These are phyloP conservation scores for Apolygus lucorum DNA, from an alignment of 1,140 invertebrate species.

Conservation along the genomic window DNA sequence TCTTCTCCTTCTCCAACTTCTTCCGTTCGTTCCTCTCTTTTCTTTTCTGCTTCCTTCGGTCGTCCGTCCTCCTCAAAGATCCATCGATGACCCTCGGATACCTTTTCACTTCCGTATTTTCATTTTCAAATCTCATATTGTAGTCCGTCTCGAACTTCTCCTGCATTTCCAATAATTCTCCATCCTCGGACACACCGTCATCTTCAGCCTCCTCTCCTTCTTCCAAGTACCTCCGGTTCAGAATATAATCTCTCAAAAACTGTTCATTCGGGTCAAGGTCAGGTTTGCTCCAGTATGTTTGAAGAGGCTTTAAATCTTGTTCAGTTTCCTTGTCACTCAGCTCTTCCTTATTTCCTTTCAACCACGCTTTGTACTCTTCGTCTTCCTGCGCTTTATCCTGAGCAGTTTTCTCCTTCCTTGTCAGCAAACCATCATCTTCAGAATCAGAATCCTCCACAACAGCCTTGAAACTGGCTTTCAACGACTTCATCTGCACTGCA, in stretches of 20 bases:
- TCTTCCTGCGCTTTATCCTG: slow-evolving; percentile 56
- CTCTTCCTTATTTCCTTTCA: slow-evolving; percentile 63
- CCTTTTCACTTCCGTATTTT: slow-evolving; percentile 51
- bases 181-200: slow-evolving; percentile 68
- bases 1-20: slow-evolving; percentile 68
- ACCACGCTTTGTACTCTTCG: slow-evolving; percentile 66
- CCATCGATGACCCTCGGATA: slow-evolving; percentile 83
- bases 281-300: slow-evolving; percentile 75
- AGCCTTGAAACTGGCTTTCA: slow-evolving; percentile 58
- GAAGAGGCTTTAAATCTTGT: slow-evolving; percentile 59
- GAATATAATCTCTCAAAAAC: slow-evolving; percentile 85
- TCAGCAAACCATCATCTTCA: slow-evolving; percentile 47
- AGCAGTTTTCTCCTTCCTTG: slow-evolving; percentile 50
- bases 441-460: slow-evolving; percentile 46
- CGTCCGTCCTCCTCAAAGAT: slow-evolving; percentile 71
- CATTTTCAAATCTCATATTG: slow-evolving; percentile 83
- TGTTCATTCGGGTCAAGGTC: slow-evolving; percentile 73
- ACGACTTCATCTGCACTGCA: slow-evolving; percentile 56
- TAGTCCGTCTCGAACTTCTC: slow-evolving; percentile 91
- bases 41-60: slow-evolving; percentile 65
- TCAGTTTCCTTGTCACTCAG: slow-evolving; percentile 53
- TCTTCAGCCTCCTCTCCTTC: slow-evolving; percentile 59
- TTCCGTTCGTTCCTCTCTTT: slow-evolving; percentile 68
- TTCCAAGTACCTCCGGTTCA: slow-evolving; percentile 72
- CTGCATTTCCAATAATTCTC: slow-evolving; percentile 57